Evolutionary conservation across 2,113 vertebrate species (phyloP).

Genomic region (Seriola quinqueradiata): DNA sequence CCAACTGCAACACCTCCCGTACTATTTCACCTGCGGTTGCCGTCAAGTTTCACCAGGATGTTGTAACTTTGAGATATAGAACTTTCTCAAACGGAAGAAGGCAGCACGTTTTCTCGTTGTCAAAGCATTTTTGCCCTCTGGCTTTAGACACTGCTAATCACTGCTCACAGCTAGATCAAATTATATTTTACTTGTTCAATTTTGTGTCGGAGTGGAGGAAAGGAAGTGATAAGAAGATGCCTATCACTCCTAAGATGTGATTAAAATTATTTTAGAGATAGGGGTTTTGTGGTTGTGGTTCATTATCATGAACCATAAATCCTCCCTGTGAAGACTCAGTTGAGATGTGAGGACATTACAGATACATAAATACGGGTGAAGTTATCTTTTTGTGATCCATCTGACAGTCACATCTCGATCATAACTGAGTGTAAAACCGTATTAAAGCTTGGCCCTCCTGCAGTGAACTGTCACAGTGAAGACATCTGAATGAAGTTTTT

Average conservation of each 20-base stretch:
- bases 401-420: not conserved
- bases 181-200: conserved; percentile 13
- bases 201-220: not conserved
- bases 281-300: not conserved
- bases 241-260: conserved; percentile 1
- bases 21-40: not conserved
- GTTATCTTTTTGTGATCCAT: not conserved
- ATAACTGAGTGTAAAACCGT: not conserved
- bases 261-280: not conserved
- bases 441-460: not conserved
- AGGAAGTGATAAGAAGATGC: not conserved
- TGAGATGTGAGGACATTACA: too few relatives aligned
- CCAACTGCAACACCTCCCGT: not conserved
- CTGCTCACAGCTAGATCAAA: conserved; percentile 22
- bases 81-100: conserved; percentile 18
- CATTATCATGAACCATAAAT: conserved; percentile 9
- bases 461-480: too few relatives aligned
- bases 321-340: not conserved
- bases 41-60: not conserved
- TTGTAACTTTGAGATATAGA: not conserved
- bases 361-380: not conserved
- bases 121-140: conserved; percentile 7
- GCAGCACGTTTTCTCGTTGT: not conserved
- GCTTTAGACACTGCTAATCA: conserved; percentile 28
- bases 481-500: not conserved